Conservation (phyloP, 1,140 invertebrate genomes). For the Bombus turneri region DNA sequence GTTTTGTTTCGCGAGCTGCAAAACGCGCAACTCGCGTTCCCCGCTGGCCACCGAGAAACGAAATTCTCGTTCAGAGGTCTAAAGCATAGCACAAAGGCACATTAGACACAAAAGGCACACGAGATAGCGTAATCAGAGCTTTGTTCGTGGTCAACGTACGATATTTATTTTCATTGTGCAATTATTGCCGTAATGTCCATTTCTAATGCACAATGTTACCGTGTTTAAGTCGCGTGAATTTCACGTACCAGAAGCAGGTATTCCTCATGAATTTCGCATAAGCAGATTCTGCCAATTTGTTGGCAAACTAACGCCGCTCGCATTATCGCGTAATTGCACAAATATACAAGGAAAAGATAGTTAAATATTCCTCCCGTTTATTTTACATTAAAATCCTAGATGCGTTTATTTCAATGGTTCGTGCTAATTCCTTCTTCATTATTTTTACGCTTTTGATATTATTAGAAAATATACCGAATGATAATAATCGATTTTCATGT, state of each 20-base stretch:
- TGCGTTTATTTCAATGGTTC: neutral
- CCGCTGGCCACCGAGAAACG: neutral
- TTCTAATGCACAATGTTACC: neutral
- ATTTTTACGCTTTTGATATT: no score
- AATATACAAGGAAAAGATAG: neutral
- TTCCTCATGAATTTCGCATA: neutral
- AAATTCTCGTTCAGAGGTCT: slow-evolving; percentile 9
- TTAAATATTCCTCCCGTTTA: neutral
- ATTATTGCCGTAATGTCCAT: slow-evolving; percentile 26
- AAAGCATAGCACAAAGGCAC: slow-evolving; percentile 5
- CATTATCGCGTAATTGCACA: neutral
- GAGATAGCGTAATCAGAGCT: slow-evolving; percentile 21
- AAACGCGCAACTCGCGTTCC: neutral
- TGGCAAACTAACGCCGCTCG: neutral
- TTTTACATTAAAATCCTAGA: neutral
- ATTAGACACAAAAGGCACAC: slow-evolving; percentile 15
- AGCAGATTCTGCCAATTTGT: neutral
- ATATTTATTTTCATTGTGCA: slow-evolving; percentile 44
- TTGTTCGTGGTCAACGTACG: neutral
- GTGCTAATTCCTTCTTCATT: no score
- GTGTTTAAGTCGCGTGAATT: slow-evolving; percentile 17
- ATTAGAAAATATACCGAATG: no score
- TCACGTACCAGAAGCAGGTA: no score
- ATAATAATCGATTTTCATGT: no score
- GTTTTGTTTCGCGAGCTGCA: slow-evolving; percentile 4